Evolutionary conservation across 2,797 vertebrate species (phyloP).

Genomic region (Enteromius trimaculatus): DNA sequence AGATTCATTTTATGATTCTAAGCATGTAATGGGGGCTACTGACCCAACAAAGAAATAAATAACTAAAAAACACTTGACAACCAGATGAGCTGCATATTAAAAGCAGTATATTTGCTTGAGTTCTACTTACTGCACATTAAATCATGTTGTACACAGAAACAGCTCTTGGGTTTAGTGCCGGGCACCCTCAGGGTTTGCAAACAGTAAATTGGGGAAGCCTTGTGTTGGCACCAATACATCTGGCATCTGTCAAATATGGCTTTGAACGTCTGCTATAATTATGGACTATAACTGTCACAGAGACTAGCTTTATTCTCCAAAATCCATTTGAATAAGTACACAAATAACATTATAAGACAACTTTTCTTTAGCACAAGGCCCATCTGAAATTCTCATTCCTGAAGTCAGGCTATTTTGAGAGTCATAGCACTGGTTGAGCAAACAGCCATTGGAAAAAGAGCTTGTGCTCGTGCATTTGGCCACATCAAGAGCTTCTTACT

Average conservation of each 20-base stretch:
- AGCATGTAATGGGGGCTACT: conserved; percentile 54
- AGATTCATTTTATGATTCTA: conserved; percentile 55
- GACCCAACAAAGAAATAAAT: conserved; percentile 40
- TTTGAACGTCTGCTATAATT: conserved; percentile 40
- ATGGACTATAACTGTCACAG: conserved; percentile 50
- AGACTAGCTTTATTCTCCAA: conserved; percentile 46
- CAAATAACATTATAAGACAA: conserved; percentile 51
- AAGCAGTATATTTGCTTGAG: conserved; percentile 37
- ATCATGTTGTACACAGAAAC: conserved; percentile 51
- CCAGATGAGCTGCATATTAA: conserved; percentile 64
- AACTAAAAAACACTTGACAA: conserved; percentile 59
- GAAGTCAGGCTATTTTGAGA: conserved; percentile 69
- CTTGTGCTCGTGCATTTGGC: conserved; percentile 63
- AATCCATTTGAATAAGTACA: conserved; percentile 49
- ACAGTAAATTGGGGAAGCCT: conserved; percentile 40
- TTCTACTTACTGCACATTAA: conserved; percentile 44
- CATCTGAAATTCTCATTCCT: conserved; percentile 65
- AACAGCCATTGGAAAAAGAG: conserved; percentile 70
- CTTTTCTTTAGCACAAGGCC: conserved; percentile 63
- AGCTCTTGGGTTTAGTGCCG: conserved; percentile 16
- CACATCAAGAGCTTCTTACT: conserved; percentile 73
- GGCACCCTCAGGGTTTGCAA: conserved; percentile 42
- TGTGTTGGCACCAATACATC: conserved; percentile 15
- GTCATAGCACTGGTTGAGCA: conserved; percentile 72
- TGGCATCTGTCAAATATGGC: conserved; percentile 37